Base-by-base conservation (phyloP, 2,113 vertebrate species). In the Labeo rohita region DNA sequence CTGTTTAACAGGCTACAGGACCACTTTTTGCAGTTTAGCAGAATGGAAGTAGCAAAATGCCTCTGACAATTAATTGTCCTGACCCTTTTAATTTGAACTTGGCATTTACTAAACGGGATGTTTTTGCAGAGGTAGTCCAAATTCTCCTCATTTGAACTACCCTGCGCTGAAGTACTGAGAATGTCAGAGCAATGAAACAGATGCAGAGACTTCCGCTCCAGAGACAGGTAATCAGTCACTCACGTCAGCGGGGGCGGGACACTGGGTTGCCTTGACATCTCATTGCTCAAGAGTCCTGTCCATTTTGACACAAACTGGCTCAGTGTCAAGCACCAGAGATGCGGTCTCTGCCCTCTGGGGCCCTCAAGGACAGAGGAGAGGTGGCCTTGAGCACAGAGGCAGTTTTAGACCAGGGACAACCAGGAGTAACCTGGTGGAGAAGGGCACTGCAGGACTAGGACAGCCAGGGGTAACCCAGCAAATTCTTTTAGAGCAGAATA, bases 201-300 rank as follows among this genome's bases (percentile, higher is more conserved):
- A 65, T 80, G 76, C 77, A 72, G 72, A 82, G 21, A 39, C 61
- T 78, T 68, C 7, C 11, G 47, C 63, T 54, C 47, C 21, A 63
- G 72, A 66, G 84, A 85, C 75, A 68, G 61, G 28, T 85, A 39
- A 79, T 79, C 84, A 68, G 73, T 79, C 84, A 66, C 61, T 52
- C 84, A 54, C 11, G 23, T 39, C 74, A 85, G 84, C 21, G 13
- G 47, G 75, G 84, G 84, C 50, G 23, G 84, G 65, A 68, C n/a
- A 34, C 54, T 34, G 56, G 23, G 4, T 76, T 59, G 39, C 9
- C 54, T 54, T 83, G 47, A 68, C 61, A 15, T 78, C 76, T 80
- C 63, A 86, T 86, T 80, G 36, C 50, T 86, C 59, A 78, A 52
- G 15, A 4, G 63, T 49, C 65, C 34, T 85, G 84, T 85, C 65